Base-by-base conservation (phyloP, 2,888 invertebrate species). In the Dinocampus coccinellae region DNA sequence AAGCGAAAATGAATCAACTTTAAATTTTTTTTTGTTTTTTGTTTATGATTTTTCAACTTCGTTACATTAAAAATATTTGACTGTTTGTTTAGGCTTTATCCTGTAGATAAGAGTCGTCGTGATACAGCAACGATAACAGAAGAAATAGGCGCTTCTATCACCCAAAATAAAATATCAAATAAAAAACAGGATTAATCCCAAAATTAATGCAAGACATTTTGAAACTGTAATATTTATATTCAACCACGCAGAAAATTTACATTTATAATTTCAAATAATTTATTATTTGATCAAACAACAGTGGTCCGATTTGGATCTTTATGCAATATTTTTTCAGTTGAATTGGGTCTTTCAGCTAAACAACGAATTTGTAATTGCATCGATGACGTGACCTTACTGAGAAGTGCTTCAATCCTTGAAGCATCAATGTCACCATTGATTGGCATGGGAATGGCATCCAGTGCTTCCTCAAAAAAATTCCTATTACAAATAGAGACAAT, bases 91-190 rank as follows among this genome's bases (percentile, higher is more conserved):
- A 95, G 94, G 94, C 89, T 98, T 70, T 98, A 98, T 86, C 97
- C 97, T 11, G 98, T 99, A 2, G 99, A 99, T 88, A 94, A 94
- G 82, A 91, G 90, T 4, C 92, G 99, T 68, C 89, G 92, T 13
- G 98, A 98, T 86, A 94, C 91, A 3, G 90, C 90, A 0, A 82
- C 88, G 34, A 90, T 91, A 86, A 89, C 89, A 61, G 91, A 91
- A 75, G 81, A 85, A 77, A 72, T 75, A 16, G 72, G 68, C 9
- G 34, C 61, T 13, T 47, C 61, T 9, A 55, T 68, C 57, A 36
- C 55, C 29, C 36, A 36, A 10, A 69, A 72, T 4, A 62, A 63
- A 34, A 22, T 24, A 13, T 47, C 60, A 11, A 58, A 70, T 16
- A 76, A 77, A 36, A 77, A 77, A 36, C 65, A 74, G n/a, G 42